These are phyloP conservation scores for Andrena hattorfiana DNA, from an alignment of 2,888 invertebrate species.

Conservation along the genomic window DNA sequence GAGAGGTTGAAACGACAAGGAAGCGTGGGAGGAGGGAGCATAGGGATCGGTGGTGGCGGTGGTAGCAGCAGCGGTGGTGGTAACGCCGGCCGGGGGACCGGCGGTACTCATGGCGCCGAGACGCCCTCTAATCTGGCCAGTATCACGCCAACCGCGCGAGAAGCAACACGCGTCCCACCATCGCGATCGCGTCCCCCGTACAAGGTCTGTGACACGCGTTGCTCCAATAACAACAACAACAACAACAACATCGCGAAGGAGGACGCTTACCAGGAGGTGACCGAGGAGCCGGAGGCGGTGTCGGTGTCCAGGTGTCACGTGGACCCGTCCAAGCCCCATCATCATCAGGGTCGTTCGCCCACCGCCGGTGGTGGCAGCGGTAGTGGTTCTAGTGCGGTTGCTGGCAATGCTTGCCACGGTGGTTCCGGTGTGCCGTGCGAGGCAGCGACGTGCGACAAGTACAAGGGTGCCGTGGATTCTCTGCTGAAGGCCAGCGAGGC, in stretches of 20 bases:
- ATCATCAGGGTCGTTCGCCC: slow-evolving; percentile 48
- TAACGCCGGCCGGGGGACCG: slow-evolving; percentile 75
- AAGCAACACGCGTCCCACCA: slow-evolving; percentile 76
- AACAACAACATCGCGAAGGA: slow-evolving; percentile 64
- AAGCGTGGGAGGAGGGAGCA: slow-evolving; percentile 74
- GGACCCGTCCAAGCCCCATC: slow-evolving; percentile 53
- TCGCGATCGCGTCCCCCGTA: slow-evolving; percentile 76
- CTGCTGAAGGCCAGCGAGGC: slow-evolving; percentile 76
- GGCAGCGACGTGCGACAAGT: slow-evolving; percentile 68
- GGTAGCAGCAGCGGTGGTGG: slow-evolving; percentile 71
- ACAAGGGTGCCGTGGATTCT: slow-evolving; percentile 79
- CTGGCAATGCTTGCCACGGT: slow-evolving; percentile 58
- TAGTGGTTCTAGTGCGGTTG: slow-evolving; percentile 26
- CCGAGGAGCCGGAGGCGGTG: slow-evolving; percentile 58
- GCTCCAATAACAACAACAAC: slow-evolving; percentile 37
- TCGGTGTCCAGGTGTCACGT: slow-evolving; percentile 48
- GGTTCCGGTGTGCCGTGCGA: slow-evolving; percentile 54
- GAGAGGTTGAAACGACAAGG: slow-evolving; percentile 78
- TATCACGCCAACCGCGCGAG: slow-evolving; percentile 84
- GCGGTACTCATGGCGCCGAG: slow-evolving; percentile 78
- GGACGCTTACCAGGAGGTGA: slow-evolving; percentile 50
- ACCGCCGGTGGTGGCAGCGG: slow-evolving; percentile 34
- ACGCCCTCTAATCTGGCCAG: slow-evolving; percentile 83
- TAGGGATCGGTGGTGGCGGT: slow-evolving; percentile 62
- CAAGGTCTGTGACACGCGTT: slow-evolving; percentile 69